Conservation (phyloP, 2,888 invertebrate species). For the Drosophila koepferae region DNA sequence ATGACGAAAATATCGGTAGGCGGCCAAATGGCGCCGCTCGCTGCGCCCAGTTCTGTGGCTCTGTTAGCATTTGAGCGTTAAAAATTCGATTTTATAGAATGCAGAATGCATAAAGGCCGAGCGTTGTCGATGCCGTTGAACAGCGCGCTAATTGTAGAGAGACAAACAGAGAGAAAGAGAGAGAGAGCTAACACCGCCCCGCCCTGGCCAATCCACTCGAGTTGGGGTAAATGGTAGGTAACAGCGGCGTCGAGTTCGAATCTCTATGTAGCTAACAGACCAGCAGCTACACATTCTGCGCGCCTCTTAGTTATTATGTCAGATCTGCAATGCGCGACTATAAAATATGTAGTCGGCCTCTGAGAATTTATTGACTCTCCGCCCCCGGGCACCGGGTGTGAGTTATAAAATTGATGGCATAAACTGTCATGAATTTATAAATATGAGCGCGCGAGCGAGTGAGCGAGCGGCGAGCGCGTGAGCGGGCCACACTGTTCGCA, state of each 20-base stretch:
- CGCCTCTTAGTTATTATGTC: slow-evolving; percentile 83
- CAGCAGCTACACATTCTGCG: slow-evolving; percentile 76
- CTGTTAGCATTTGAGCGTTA: slow-evolving; percentile 82
- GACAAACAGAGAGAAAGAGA: slow-evolving; percentile 10
- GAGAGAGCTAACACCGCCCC: not conserved
- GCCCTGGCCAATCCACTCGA: not conserved
- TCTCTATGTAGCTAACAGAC: slow-evolving; percentile 59
- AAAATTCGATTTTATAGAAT: slow-evolving; percentile 83
- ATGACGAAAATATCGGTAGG: slow-evolving; percentile 62
- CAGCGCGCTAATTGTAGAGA: slow-evolving; percentile 21
- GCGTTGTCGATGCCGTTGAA: slow-evolving; percentile 3
- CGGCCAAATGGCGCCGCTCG: slow-evolving; percentile 23
- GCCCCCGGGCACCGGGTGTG: slow-evolving; percentile 73
- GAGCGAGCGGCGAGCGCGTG: slow-evolving; percentile 4
- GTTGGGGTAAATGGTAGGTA: slow-evolving; percentile 33
- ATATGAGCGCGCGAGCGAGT: slow-evolving; percentile 42
- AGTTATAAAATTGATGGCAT: slow-evolving; percentile 81
- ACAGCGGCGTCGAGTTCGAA: slow-evolving; percentile 36
- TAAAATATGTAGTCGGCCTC: slow-evolving; percentile 79
- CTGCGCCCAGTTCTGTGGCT: slow-evolving; percentile 63
- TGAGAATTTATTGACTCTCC: slow-evolving; percentile 82
- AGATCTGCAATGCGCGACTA: slow-evolving; percentile 83
- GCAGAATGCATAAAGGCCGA: slow-evolving; percentile 68
- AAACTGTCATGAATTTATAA: slow-evolving; percentile 76
- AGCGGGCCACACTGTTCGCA: slow-evolving; percentile 31